Percentiles rank a stretch among this genome's conserved stretches.
Conservation (phyloP, 1,140 invertebrate species). For the Venturia canescens region DNA sequence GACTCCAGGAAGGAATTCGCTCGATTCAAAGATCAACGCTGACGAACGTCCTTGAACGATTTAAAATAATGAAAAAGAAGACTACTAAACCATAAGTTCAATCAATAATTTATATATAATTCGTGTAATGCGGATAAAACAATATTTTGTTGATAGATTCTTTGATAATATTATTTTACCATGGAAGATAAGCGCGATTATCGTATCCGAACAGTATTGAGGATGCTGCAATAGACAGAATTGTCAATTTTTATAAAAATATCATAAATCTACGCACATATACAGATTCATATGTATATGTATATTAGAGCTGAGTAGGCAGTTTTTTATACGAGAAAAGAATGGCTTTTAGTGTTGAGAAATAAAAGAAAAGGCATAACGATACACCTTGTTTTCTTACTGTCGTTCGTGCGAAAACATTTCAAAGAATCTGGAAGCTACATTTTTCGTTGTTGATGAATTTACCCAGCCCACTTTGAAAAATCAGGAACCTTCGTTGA, state of each 20-base stretch:
- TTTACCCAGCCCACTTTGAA: too few relatives aligned
- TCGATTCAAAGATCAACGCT: too few relatives aligned
- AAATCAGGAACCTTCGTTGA: too few relatives aligned
- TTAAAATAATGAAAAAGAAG: not conserved
- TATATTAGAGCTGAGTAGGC: not conserved
- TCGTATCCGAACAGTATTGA: constrained; percentile 4
- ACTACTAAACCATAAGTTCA: constrained; percentile 9
- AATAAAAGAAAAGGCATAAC: constrained; percentile 6
- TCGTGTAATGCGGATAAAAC: constrained; percentile 18
- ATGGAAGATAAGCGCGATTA: not conserved
- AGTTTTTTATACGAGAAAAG: constrained; percentile 30
- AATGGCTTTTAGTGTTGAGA: constrained; percentile 42
- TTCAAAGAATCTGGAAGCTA: too few relatives aligned
- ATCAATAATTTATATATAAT: not conserved
- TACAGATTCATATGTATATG: not conserved
- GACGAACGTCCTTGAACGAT: not conserved
- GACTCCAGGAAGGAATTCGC: not conserved
- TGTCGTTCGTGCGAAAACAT: too few relatives aligned
- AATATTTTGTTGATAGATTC: constrained; percentile 39
- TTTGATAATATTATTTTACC: not conserved
- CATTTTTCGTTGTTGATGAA: too few relatives aligned
- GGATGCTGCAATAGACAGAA: constrained; percentile 19
- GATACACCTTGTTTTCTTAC: not conserved
- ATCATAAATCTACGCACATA: not conserved
- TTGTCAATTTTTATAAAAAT: constrained; percentile 13